Evolutionary conservation across 1,140 invertebrate species (phyloP).

Genomic region (Ptiloglossa arizonensis): DNA sequence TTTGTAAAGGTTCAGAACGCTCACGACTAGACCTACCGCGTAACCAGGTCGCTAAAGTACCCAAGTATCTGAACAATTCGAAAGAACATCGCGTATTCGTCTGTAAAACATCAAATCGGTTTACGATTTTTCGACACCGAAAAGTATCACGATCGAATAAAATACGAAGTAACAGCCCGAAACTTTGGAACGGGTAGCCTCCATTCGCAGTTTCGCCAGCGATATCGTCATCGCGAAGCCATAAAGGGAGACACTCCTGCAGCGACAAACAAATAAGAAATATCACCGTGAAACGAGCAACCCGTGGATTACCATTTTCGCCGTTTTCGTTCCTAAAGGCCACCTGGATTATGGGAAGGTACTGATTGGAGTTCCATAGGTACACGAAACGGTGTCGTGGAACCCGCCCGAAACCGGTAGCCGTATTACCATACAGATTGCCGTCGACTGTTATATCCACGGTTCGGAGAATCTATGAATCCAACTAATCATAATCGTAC

Average conservation of each 20-base stretch:
- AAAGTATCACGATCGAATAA: too few species aligned
- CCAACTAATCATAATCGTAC: constrained; percentile 58
- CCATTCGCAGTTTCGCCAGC: too few species aligned
- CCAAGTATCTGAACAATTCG: too few species aligned
- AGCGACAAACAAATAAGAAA: constrained; percentile 43
- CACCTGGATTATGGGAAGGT: constrained; percentile 58
- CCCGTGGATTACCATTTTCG: constrained; percentile 47
- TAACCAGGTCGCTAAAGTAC: too few species aligned
- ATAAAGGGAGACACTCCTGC: constrained; percentile 25
- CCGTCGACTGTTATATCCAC: constrained; percentile 58
- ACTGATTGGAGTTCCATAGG: constrained; percentile 61
- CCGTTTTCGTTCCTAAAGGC: constrained; percentile 44
- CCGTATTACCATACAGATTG: constrained; percentile 78
- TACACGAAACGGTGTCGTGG: constrained; percentile 53
- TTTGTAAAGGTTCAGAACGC: too few species aligned
- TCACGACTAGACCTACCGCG: too few species aligned
- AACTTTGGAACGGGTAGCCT: background rate
- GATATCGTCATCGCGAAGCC: background rate
- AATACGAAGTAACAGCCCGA: too few species aligned
- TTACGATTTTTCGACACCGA: too few species aligned
- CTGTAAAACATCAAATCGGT: too few species aligned
- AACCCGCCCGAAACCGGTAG: constrained; percentile 72
- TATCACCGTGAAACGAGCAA: constrained; percentile 21
- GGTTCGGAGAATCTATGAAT: constrained; percentile 57
- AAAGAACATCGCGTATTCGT: too few species aligned